phyloP scores from a whole-genome alignment of 2,113 vertebrate genomes.

The Falco punctatus region DNA sequence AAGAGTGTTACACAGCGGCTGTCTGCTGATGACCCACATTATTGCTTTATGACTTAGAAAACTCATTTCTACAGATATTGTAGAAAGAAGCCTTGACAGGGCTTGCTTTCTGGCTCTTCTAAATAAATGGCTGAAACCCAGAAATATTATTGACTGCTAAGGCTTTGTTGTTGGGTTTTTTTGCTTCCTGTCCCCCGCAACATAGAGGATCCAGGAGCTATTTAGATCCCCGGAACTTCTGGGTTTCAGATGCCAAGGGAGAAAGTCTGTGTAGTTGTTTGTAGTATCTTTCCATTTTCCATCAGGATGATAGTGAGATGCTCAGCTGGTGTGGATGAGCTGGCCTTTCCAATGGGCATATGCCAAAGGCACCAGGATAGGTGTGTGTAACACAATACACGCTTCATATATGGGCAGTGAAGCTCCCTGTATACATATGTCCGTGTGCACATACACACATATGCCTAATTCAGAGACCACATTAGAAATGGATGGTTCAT shows the following conservation, averaged over 20 bases:
- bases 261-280: constrained; percentile 21
- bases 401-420: not conserved
- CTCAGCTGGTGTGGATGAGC: not conserved
- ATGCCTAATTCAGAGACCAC: not conserved
- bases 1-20: not conserved
- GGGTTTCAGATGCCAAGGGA: constrained; percentile 41
- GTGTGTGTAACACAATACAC: not conserved
- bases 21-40: not conserved
- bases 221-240: constrained; percentile 41
- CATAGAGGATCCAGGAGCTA: not conserved
- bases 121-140: constrained; percentile 42
- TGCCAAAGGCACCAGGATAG: not conserved
- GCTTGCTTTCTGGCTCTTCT: constrained; percentile 45
- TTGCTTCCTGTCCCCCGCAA: not conserved
- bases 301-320: not conserved
- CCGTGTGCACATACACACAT: too few species aligned
- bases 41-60: constrained; percentile 55
- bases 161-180: not conserved
- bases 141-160: not conserved
- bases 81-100: not conserved
- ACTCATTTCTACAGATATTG: constrained; percentile 33
- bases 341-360: not conserved
- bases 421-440: not conserved
- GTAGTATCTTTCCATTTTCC: constrained; percentile 20
- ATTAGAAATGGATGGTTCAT: constrained; percentile 11